Conservation (phyloP, 2,888 invertebrate species). For the Netelia melanura region DNA sequence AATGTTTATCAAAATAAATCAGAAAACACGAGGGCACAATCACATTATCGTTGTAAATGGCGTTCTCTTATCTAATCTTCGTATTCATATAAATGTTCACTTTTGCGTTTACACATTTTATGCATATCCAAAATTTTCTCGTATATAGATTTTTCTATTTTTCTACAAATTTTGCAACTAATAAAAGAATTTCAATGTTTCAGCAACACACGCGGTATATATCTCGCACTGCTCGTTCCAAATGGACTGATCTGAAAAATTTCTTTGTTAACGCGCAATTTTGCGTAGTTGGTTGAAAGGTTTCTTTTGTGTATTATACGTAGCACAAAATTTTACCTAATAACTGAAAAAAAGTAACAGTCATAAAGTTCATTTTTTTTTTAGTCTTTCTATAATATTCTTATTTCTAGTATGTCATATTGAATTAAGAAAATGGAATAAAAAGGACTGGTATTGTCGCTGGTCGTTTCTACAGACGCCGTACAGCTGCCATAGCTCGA, state of each 20-base stretch:
- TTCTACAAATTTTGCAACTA: background rate
- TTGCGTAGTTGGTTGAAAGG: slow-evolving; percentile 7
- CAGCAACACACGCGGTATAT: background rate
- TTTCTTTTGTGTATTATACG: background rate
- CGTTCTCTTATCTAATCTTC: slow-evolving; percentile 20
- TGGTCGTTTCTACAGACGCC: background rate
- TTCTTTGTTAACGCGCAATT: slow-evolving; percentile 32
- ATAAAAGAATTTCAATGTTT: background rate
- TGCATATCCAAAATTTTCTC: background rate
- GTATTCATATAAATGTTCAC: background rate
- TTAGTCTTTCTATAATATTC: background rate
- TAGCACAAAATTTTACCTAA: background rate
- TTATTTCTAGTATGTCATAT: background rate
- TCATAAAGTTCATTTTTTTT: background rate
- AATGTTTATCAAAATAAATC: background rate
- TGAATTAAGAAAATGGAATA: background rate
- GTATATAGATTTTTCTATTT: background rate
- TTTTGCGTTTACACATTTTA: background rate
- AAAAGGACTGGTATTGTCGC: background rate
- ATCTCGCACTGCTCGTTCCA: background rate
- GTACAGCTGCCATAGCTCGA: slow-evolving; percentile 4
- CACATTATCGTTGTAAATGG: background rate
- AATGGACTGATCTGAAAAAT: slow-evolving; percentile 20
- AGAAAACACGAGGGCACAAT: background rate
- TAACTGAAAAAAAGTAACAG: background rate